Base-by-base conservation (phyloP, 2,888 invertebrate species). In the Muscina levida region DNA sequence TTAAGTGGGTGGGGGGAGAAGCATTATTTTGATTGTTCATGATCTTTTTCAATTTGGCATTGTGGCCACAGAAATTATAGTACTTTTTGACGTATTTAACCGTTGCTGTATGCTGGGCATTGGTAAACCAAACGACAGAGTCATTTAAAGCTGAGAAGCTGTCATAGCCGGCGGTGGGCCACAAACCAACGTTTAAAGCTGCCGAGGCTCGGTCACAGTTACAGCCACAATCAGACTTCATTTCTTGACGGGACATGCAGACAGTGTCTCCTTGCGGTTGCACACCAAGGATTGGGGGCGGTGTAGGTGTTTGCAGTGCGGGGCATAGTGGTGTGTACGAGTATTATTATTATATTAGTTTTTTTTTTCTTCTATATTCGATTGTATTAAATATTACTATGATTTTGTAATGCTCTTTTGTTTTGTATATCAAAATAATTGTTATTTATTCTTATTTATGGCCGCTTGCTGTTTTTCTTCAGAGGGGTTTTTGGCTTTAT, bases 41-140 rank as follows among this genome's bases (percentile, higher is more conserved):
- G 80, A 80, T 80, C 75, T 73, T 77, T 80, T 83, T 78, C 81
- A 81, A 82, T 81, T 82, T 82, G 79, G 79, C 82, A 82, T 83
- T 83, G 82, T 82, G 56, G 46, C 37, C 51, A 66, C 48, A 77
- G 65, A 77, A 74, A 74, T 65, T 70, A 51, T 67, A 56, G 59
- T 39, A 67, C n/a, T 39, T 70, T 73, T 74, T 70, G 67, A 79
- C 56, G 68, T 56, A 56, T 76, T 57, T 51, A 46, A 68, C 10
- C 42, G 42, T 15, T 42, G 53, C 31, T 72, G 22, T 57, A 17
- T 5, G 48, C 59, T 44, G 72, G 72, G 62, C 22, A 19, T 62
- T n/a, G 48, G 76, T 48, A 44, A 67, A 3, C 31, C 76, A 73
- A 66, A 77, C 72, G 51, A 66, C 73, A 81, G 31, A 31, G 59